phyloP scores from a whole-genome alignment of 2,797 vertebrate genomes.

The Enteromius viviparus region DNA sequence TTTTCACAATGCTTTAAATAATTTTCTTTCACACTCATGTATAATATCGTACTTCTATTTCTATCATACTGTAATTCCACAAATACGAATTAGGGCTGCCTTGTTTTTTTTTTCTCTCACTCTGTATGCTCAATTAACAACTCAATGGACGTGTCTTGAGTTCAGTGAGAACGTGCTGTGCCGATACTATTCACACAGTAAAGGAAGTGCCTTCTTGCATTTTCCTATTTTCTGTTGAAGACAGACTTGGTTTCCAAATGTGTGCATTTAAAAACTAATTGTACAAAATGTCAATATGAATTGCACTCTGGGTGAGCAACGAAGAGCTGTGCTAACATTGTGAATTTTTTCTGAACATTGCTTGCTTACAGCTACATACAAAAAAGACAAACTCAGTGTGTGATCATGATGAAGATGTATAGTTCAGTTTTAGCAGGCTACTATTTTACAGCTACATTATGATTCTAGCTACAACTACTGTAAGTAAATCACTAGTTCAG shows the following conservation, averaged over 20 bases:
- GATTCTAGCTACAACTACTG: no score
- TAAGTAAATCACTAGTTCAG: no score
- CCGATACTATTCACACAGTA: not conserved
- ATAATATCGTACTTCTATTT: not conserved
- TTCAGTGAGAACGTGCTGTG: not conserved
- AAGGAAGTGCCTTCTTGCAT: not conserved
- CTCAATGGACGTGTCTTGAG: not conserved
- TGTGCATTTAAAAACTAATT: constrained; percentile 2
- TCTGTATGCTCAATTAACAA: not conserved
- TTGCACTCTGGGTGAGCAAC: no score
- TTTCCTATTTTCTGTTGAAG: not conserved
- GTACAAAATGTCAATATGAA: not conserved
- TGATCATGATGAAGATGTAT: no score
- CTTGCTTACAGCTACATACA: not conserved
- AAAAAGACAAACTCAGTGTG: no score
- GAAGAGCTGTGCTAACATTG: no score
- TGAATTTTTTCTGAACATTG: not conserved
- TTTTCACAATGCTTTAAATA: not conserved
- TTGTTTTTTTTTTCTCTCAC: not conserved
- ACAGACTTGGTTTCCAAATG: not conserved
- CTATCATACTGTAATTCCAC: not conserved
- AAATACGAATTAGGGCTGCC: not conserved
- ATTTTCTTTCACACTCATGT: not conserved
- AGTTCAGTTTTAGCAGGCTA: no score
- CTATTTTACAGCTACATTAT: no score